phyloP scores from a whole-genome alignment of 2,888 invertebrate genomes.

The Nysson spinosus region DNA sequence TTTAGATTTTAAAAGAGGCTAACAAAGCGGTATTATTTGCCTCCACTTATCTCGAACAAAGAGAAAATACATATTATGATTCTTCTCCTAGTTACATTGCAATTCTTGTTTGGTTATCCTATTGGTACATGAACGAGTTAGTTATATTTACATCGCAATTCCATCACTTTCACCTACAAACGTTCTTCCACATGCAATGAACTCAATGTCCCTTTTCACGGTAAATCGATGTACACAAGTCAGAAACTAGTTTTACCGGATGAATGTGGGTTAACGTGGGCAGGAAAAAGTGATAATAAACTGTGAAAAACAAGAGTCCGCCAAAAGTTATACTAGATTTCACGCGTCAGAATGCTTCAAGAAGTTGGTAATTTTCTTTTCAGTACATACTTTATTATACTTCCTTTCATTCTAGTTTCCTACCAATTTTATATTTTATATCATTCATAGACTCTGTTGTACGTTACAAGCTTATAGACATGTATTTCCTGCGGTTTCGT shows the following conservation, averaged over 20 bases:
- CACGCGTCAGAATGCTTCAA: background rate
- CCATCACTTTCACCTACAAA: conserved; percentile 2
- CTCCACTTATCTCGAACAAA: conserved; percentile 21
- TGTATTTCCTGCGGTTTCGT: too few species aligned
- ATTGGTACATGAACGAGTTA: conserved; percentile 36
- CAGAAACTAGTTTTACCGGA: conserved; percentile 16
- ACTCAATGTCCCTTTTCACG: conserved; percentile 5
- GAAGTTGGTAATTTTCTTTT: conserved; percentile 6
- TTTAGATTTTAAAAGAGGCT: too few species aligned
- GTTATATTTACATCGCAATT: conserved; percentile 30
- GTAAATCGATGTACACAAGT: conserved; percentile 24
- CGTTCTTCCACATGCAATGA: conserved; percentile 22
- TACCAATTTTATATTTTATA: too few species aligned
- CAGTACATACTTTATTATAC: background rate
- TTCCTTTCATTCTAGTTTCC: background rate
- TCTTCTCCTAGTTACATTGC: conserved; percentile 18
- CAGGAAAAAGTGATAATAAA: conserved; percentile 3
- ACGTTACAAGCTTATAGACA: too few species aligned
- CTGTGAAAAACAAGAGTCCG: conserved; percentile 1
- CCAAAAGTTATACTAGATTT: background rate
- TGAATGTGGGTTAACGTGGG: conserved; percentile 41
- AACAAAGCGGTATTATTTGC: too few species aligned
- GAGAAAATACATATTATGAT: conserved; percentile 34
- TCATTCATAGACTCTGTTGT: too few species aligned
- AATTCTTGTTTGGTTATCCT: conserved; percentile 31